phyloP scores from a whole-genome alignment of 2,888 invertebrate genomes.

The Erebia aethiops region DNA sequence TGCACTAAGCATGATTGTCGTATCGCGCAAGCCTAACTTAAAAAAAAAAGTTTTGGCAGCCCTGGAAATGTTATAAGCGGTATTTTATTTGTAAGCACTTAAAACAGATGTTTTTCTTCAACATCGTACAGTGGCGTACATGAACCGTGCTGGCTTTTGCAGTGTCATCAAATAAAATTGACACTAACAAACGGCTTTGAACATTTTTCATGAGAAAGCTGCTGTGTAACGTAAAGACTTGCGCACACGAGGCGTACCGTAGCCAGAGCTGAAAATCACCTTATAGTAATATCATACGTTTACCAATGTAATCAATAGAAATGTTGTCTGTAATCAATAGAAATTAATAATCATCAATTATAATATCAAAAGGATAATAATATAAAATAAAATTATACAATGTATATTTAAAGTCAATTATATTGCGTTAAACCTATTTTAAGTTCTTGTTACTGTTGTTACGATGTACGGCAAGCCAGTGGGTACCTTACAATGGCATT shows the following conservation, averaged over 20 bases:
- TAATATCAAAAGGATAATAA: too few relatives aligned
- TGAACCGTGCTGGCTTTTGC: conserved; percentile 19
- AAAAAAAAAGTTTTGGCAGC: too few relatives aligned
- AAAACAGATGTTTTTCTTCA: neutral
- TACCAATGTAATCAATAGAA: neutral
- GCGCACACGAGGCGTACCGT: neutral
- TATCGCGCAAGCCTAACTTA: too few relatives aligned
- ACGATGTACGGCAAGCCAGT: too few relatives aligned
- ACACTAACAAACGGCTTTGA: conserved; percentile 25
- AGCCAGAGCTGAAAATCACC: neutral
- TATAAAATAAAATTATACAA: too few relatives aligned
- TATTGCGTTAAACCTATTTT: too few relatives aligned
- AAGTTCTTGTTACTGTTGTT: too few relatives aligned
- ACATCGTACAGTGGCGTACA: neutral
- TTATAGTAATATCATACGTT: neutral
- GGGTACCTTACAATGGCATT: too few relatives aligned
- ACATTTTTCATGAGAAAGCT: conserved; percentile 18
- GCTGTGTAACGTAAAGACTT: conserved; percentile 7
- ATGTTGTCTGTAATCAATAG: neutral
- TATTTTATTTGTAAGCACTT: neutral
- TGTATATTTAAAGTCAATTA: too few relatives aligned
- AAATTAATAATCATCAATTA: too few relatives aligned
- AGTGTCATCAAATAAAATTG: conserved; percentile 33
- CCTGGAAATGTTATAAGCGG: too few relatives aligned
- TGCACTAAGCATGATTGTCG: too few relatives aligned